Evolutionary conservation across 2,888 invertebrate genomes (phyloP), one percentile per base, ranked within the genome.

Genomic region (Cetonia aurata): DNA sequence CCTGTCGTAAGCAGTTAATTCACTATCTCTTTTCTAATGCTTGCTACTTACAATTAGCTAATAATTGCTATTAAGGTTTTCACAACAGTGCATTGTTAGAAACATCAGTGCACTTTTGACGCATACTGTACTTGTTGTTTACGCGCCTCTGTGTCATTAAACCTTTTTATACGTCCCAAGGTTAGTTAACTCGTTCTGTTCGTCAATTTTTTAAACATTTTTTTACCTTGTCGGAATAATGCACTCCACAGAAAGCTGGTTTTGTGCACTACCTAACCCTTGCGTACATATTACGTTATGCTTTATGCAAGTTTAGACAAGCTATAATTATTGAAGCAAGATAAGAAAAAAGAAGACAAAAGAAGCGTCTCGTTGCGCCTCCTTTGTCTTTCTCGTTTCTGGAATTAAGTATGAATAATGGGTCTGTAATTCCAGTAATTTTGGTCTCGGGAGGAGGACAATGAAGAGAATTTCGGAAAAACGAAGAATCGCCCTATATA

Each of bases 91-190:
- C 37, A 9, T 37, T 37, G 3, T 37, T 8, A 37, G 10, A 37
- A 37, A 8, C 10, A 37, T 37, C 10, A 15, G 17, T 65, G 37
- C 12, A 52, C 50, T 65, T 65, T 65, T 65, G 62, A 33, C 62
- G 17, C 37, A 15, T 37, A 50, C 50, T 65, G 48, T 65, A 65
- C 37, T 17, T 33, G 62, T 65, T 65, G 62, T 65, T 65, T 65
- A 65, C 62, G 62, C 62, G 31, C 31, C 50, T 65, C 50, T 65
- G 50, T 65, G 62, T 65, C 62, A 65, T 65, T 65, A 65, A 65
- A 65, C 62, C 62, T 65, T 65, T 65, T 65, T 65, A 65, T 65
- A 65, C 50, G 62, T 65, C 62, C 62, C 62, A 65, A 65, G 62
- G 62, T 65, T 65, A 65, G 62, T 65, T 62, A 62, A 65, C 62